These are phyloP conservation scores for Dermolepida albohirtum DNA, from an alignment of 2,888 invertebrate genomes.

Conservation along the genomic window DNA sequence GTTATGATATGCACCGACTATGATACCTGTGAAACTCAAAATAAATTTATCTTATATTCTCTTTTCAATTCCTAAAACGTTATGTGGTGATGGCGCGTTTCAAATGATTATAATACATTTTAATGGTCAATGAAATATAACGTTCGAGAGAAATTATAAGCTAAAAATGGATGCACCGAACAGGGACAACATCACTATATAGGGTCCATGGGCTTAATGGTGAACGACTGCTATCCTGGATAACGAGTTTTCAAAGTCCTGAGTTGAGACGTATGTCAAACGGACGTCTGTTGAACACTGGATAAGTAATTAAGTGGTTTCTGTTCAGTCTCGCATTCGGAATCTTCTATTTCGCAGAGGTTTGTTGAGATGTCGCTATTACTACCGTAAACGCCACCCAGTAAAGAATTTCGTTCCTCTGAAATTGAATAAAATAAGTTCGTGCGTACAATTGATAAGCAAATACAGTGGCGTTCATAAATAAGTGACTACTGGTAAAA, in stretches of 20 bases:
- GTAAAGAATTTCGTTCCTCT: constrained; percentile 81
- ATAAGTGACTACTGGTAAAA: too few species aligned
- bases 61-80: constrained; percentile 30
- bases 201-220: constrained; percentile 45
- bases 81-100: not conserved
- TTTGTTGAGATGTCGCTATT: constrained; percentile 89
- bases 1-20: constrained; percentile 43
- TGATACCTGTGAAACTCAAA: constrained; percentile 36
- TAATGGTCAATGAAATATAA: constrained; percentile 8
- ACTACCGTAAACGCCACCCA: constrained; percentile 77
- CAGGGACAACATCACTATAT: constrained; percentile 25
- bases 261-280: constrained; percentile 55
- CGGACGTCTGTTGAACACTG: constrained; percentile 64
- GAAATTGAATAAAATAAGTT: constrained; percentile 54
- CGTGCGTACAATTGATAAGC: too few species aligned
- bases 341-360: constrained; percentile 93
- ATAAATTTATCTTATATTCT: constrained; percentile 16
- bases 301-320: constrained; percentile 63
- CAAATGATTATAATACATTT: too few species aligned
- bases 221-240: constrained; percentile 58
- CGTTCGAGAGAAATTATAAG: constrained; percentile 9
- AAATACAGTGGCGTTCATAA: too few species aligned
- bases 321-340: constrained; percentile 75
- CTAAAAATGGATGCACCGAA: constrained; percentile 11
- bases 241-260: constrained; percentile 51